These are phyloP conservation scores for Cyclophora albipunctata DNA, from an alignment of 2,888 invertebrate species.

Conservation along the genomic window DNA sequence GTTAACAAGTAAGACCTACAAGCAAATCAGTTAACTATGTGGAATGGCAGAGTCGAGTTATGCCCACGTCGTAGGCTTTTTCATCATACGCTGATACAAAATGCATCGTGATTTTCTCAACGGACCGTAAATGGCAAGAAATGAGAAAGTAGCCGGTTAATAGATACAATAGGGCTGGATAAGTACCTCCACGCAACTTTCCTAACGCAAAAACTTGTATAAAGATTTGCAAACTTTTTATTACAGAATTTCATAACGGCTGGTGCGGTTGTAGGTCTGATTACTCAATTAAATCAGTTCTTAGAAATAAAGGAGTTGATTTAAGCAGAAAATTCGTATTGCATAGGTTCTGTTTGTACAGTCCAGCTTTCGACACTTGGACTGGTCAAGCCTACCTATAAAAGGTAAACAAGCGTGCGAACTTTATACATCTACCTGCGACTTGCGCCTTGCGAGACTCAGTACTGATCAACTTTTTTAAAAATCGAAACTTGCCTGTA, in stretches of 20 bases:
- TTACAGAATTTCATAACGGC: conserved; percentile 50
- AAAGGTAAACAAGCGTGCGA: conserved; percentile 52
- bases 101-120: conserved; percentile 66
- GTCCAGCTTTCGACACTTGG: conserved; percentile 52
- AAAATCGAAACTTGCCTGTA: conserved; percentile 52
- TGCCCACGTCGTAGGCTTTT: conserved; percentile 38
- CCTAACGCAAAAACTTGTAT: conserved; percentile 61
- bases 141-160: conserved; percentile 70
- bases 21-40: conserved; percentile 22
- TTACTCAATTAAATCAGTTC: conserved; percentile 39
- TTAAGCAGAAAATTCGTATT: conserved; percentile 2
- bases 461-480: conserved; percentile 47
- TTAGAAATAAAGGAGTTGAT: background rate
- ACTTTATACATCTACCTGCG: conserved; percentile 49
- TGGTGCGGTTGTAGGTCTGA: conserved; percentile 28
- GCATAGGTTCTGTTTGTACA: conserved; percentile 6
- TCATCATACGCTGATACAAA: conserved; percentile 48
- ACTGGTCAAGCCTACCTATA: conserved; percentile 40
- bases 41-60: conserved; percentile 27
- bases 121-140: conserved; percentile 68
- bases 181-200: conserved; percentile 61
- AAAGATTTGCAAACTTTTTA: conserved; percentile 44
- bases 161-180: conserved; percentile 73
- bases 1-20: conserved; percentile 2
- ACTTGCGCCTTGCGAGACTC: conserved; percentile 41